Conservation (phyloP, 53 echinoderm and acorn worm genomes). For the Henricia sp. region DNA sequence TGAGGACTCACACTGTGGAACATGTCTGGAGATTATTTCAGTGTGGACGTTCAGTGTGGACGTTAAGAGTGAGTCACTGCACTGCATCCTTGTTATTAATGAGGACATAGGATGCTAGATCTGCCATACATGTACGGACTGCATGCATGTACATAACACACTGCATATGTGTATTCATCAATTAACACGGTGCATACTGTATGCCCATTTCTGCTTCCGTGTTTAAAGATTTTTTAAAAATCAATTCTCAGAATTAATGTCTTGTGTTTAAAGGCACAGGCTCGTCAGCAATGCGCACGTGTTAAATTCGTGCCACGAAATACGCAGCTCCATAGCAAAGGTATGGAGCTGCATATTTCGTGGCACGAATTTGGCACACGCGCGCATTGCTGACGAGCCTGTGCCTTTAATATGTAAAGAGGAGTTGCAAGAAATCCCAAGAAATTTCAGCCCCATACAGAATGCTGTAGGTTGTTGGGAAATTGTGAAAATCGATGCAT, state of each 20-base stretch:
- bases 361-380: too few relatives aligned
- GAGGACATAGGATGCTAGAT: neutral
- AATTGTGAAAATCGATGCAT: too few relatives aligned
- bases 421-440: too few relatives aligned
- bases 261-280: neutral
- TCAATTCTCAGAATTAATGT: too few relatives aligned
- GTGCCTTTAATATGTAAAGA: too few relatives aligned
- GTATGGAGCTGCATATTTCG: too few relatives aligned
- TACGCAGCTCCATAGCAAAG: too few relatives aligned
- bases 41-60: neutral
- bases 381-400: too few relatives aligned
- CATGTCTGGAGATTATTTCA: neutral
- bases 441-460: too few relatives aligned
- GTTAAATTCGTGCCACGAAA: too few relatives aligned
- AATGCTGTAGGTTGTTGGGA: too few relatives aligned
- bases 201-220: neutral
- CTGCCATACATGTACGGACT: neutral
- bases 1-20: neutral
- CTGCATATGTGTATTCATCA: neutral
- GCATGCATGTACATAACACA: neutral
- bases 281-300: neutral
- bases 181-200: neutral
- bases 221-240: too few relatives aligned
- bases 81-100: slow-evolving; percentile 4
- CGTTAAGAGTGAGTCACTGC: neutral